phyloP scores from a whole-genome alignment of 2,113 vertebrate species.

The Phainopepla nitens region DNA sequence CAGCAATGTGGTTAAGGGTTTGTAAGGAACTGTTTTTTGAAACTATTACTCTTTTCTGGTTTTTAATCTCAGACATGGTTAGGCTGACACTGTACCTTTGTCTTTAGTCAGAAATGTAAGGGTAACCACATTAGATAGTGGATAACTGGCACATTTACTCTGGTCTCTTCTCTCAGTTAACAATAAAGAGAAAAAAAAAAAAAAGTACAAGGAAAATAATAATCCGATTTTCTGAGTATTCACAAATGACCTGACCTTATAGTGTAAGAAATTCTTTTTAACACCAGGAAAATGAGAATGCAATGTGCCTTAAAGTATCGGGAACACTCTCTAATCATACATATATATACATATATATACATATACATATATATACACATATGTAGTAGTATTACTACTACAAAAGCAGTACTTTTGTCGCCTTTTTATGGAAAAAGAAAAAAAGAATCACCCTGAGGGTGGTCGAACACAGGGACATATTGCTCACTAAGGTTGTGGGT shows the following conservation, averaged over 20 bases:
- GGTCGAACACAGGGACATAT: not conserved
- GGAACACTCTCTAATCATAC: not conserved
- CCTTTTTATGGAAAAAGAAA: not conserved
- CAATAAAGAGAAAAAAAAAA: not conserved
- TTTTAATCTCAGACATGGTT: not conserved
- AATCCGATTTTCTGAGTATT: not conserved
- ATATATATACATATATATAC: too few species aligned
- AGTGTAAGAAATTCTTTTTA: not conserved
- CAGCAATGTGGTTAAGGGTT: not conserved
- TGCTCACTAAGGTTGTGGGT: not conserved
- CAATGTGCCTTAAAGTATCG: not conserved
- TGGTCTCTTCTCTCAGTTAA: not conserved
- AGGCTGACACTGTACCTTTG: not conserved
- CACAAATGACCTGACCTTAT: not conserved
- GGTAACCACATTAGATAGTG: not conserved
- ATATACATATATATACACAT: not conserved
- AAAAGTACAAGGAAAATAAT: not conserved
- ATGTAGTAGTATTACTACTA: too few species aligned
- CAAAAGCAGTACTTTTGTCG: not conserved
- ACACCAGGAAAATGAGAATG: not conserved
- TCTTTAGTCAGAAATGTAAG: not conserved
- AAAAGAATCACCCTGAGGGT: not conserved
- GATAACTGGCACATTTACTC: not conserved
- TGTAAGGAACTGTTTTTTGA: not conserved
- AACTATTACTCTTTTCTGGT: not conserved